phyloP scores from a whole-genome alignment of 2,113 vertebrate species.

The Epinephelus lanceolatus region DNA sequence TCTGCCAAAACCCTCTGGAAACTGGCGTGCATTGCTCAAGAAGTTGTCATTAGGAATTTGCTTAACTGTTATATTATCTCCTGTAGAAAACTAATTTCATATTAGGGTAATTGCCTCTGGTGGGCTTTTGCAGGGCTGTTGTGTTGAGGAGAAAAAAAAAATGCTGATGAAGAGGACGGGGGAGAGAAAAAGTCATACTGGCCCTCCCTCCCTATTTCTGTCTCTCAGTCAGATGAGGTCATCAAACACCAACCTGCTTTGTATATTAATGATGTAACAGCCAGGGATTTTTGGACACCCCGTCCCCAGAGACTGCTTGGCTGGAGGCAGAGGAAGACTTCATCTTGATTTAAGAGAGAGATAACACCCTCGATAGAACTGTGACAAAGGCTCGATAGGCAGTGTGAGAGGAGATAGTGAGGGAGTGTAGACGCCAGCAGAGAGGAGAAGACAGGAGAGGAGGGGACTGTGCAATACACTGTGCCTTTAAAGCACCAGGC shows the following conservation, averaged over 20 bases:
- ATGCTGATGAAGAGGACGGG: conserved; percentile 50
- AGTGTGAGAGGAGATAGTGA: conserved; percentile 63
- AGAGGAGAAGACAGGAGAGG: conserved; percentile 48
- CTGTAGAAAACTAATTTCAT: conserved; percentile 40
- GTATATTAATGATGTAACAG: conserved; percentile 75
- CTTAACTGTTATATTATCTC: conserved; percentile 44
- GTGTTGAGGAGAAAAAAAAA: conserved; percentile 25
- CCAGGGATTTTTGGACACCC: conserved; percentile 59
- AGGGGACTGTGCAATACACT: conserved; percentile 59
- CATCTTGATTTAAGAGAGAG: conserved; percentile 66
- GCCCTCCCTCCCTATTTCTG: conserved; percentile 63
- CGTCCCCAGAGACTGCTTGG: conserved; percentile 49
- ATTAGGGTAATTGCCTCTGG: conserved; percentile 54
- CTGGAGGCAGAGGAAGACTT: conserved; percentile 66
- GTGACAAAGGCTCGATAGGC: conserved; percentile 68
- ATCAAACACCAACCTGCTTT: conserved; percentile 76
- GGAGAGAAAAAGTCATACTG: conserved; percentile 46
- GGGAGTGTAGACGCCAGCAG: conserved; percentile 54
- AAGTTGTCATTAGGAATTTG: conserved; percentile 47
- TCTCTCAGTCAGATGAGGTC: conserved; percentile 76
- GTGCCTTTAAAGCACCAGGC: conserved; percentile 83
- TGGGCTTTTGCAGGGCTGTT: conserved; percentile 35
- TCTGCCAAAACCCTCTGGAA: conserved; percentile 48
- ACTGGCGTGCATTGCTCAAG: conserved; percentile 33
- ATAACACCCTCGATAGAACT: conserved; percentile 68